Conservation (phyloP, 2,888 invertebrate genomes). For the Drosophila algonquin region DNA sequence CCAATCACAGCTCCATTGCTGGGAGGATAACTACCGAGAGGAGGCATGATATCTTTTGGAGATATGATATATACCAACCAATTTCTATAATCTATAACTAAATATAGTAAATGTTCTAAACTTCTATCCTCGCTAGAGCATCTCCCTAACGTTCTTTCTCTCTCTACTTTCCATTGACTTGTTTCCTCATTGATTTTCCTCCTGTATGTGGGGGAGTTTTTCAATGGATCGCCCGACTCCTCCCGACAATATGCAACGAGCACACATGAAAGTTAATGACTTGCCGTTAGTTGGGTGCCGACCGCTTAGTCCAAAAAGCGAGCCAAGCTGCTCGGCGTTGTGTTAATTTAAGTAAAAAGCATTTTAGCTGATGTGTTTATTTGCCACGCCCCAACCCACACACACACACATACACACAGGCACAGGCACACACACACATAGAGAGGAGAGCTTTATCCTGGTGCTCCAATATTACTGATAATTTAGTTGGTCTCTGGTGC, state of each 20-base stretch:
- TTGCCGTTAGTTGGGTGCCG: conserved; percentile 54
- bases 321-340: conserved; percentile 66
- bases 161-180: background rate
- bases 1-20: conserved; percentile 10
- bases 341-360: conserved; percentile 79
- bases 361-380: conserved; percentile 78
- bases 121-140: background rate
- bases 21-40: background rate
- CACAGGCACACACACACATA: conserved; percentile 25
- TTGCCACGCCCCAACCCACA: conserved; percentile 67
- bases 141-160: background rate
- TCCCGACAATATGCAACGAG: background rate
- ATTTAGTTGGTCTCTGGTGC: conserved; percentile 77
- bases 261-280: conserved; percentile 60
- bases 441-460: conserved; percentile 30
- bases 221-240: background rate
- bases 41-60: too few species aligned
- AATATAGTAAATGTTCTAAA: too few species aligned
- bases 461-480: conserved; percentile 72
- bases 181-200: background rate
- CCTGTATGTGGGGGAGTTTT: background rate
- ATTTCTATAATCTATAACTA: too few species aligned
- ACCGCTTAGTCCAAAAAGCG: conserved; percentile 46
- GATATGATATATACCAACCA: too few species aligned
- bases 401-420: conserved; percentile 12